phyloP scores from a whole-genome alignment of 2,797 vertebrate genomes.

The Mormyrus proboscirostris region DNA sequence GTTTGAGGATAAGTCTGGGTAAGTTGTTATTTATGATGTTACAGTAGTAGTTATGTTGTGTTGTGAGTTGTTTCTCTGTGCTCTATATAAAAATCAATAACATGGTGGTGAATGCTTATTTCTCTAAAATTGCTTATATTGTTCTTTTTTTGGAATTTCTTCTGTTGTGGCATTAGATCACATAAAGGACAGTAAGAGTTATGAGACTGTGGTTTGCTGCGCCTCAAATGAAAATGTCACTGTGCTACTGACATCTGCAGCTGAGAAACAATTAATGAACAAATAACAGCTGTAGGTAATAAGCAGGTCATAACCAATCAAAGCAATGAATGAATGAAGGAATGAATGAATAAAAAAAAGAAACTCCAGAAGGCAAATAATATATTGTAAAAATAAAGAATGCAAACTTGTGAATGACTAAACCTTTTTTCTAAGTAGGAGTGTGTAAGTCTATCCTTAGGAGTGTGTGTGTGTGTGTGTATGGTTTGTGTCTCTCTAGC shows the following conservation, averaged over 20 bases:
- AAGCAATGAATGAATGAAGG: background rate
- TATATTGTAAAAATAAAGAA: background rate
- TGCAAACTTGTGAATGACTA: background rate
- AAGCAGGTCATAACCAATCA: background rate
- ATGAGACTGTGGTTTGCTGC: background rate
- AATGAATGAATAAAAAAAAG: background rate
- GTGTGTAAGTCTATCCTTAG: background rate
- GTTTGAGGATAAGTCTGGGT: background rate
- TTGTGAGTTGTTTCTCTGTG: background rate
- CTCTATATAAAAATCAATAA: background rate
- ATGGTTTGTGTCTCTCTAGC: background rate
- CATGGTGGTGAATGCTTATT: background rate
- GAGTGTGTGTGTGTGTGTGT: background rate
- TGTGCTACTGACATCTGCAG: background rate
- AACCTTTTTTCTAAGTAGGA: background rate
- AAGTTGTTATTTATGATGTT: background rate
- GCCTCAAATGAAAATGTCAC: constrained; percentile 1
- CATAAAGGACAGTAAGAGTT: constrained; percentile 3
- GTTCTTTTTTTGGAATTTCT: background rate
- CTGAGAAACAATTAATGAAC: background rate
- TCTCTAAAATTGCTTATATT: constrained; percentile 7
- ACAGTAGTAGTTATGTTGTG: background rate
- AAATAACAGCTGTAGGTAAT: background rate
- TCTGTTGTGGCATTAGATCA: constrained; percentile 13
- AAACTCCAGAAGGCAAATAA: background rate